Conservation (phyloP, 92 coral and sea anemone genomes). For the Palythoa caribaeorum region DNA sequence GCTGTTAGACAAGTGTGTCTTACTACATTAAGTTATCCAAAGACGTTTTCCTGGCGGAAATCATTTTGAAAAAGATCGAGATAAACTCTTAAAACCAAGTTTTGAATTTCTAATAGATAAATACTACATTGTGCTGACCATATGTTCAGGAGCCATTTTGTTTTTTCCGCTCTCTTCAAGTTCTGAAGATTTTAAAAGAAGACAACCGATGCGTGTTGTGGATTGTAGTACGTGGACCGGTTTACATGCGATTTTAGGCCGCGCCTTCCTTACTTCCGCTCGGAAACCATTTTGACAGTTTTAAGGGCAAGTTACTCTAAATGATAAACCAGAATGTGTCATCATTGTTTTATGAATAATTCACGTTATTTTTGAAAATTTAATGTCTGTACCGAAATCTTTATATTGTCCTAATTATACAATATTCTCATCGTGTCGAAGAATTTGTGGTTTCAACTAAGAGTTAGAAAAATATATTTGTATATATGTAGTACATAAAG, state of each 20-base stretch:
- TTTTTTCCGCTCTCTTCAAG: not conserved
- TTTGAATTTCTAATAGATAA: too few species aligned
- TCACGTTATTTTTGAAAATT: too few species aligned
- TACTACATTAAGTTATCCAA: too few species aligned
- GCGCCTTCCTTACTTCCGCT: not conserved
- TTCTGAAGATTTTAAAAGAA: not conserved
- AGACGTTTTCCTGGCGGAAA: too few species aligned
- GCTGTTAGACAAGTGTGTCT: too few species aligned
- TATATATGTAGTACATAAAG: too few species aligned
- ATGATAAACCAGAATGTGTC: not conserved
- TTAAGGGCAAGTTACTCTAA: not conserved
- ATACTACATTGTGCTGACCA: not conserved
- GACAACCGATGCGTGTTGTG: not conserved
- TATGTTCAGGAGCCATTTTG: not conserved
- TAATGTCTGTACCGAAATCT: too few species aligned
- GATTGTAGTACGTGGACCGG: not conserved
- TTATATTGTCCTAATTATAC: too few species aligned
- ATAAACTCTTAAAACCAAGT: too few species aligned
- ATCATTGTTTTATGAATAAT: not conserved
- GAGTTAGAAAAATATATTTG: not conserved
- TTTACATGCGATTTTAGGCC: not conserved
- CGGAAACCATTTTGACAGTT: slow-evolving; percentile 7
- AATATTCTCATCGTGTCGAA: too few species aligned
- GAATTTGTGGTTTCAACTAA: not conserved
- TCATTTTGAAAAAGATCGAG: too few species aligned